Evolutionary conservation across 2,797 vertebrate species (phyloP).

Genomic region (Cuculus canorus): DNA sequence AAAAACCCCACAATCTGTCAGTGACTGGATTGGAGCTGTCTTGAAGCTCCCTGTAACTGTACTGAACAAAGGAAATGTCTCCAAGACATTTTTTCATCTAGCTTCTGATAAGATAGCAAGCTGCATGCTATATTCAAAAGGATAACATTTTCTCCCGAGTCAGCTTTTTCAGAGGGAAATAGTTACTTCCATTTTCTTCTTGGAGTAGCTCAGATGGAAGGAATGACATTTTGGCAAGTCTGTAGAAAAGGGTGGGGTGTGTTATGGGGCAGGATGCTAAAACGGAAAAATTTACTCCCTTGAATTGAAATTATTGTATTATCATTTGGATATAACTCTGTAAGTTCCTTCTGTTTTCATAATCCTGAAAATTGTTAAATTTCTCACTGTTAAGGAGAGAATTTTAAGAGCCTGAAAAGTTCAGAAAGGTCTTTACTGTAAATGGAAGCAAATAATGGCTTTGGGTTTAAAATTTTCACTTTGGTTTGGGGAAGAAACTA

Average conservation of each 20-base stretch:
- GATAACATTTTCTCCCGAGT: background rate
- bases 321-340: background rate
- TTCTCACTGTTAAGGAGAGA: background rate
- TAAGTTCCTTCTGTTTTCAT: background rate
- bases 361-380: background rate
- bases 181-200: constrained; percentile 20
- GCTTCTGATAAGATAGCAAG: constrained; percentile 28
- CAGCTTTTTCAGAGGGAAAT: constrained; percentile 40
- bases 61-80: background rate
- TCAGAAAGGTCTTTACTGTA: background rate
- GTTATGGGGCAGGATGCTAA: background rate
- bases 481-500: background rate
- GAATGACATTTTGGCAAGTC: constrained; percentile 46
- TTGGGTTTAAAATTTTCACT: background rate
- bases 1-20: background rate
- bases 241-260: constrained; percentile 17
- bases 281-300: constrained; percentile 44
- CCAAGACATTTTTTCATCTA: background rate
- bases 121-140: background rate
- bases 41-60: background rate
- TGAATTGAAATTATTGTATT: constrained; percentile 5
- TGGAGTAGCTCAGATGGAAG: background rate
- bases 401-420: background rate
- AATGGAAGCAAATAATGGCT: background rate
- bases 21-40: background rate